Conservation (phyloP, 2,888 invertebrate genomes). For the Mylabris sibirica region DNA sequence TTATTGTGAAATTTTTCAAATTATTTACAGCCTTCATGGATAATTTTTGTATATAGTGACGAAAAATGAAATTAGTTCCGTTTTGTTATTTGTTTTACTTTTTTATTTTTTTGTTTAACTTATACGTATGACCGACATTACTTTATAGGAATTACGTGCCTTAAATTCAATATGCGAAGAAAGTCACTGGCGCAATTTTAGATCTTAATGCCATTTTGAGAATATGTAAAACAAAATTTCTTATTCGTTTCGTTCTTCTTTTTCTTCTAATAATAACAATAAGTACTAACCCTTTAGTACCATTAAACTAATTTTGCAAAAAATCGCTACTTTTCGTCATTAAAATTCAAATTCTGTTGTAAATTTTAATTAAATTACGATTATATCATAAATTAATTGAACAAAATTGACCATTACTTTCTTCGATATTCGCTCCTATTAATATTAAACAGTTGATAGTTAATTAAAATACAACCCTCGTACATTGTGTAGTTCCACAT, state of each 20-base stretch:
- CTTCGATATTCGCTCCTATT: constrained; percentile 50
- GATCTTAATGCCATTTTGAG: neutral
- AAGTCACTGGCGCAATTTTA: neutral
- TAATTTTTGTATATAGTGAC: neutral
- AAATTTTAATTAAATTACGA: constrained; percentile 36
- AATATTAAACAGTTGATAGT: constrained; percentile 48
- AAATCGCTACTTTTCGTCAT: neutral
- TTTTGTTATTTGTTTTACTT: neutral
- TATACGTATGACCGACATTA: constrained; percentile 34
- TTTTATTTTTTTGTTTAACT: constrained; percentile 31
- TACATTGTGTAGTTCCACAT: constrained; percentile 45
- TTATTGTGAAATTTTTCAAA: neutral
- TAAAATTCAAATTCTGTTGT: constrained; percentile 43
- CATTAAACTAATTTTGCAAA: neutral
- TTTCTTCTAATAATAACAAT: neutral
- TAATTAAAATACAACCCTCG: constrained; percentile 55
- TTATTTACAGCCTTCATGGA: constrained; percentile 2
- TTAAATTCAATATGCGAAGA: neutral
- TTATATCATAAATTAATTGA: constrained; percentile 53
- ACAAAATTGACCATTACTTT: constrained; percentile 50
- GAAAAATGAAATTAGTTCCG: constrained; percentile 36
- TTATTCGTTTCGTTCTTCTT: neutral
- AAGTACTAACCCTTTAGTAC: neutral
- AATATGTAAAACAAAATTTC: neutral
- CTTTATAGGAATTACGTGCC: constrained; percentile 15